These are phyloP conservation scores for Cheilosia pagana DNA, from an alignment of 2,888 invertebrate genomes.

Conservation along the genomic window DNA sequence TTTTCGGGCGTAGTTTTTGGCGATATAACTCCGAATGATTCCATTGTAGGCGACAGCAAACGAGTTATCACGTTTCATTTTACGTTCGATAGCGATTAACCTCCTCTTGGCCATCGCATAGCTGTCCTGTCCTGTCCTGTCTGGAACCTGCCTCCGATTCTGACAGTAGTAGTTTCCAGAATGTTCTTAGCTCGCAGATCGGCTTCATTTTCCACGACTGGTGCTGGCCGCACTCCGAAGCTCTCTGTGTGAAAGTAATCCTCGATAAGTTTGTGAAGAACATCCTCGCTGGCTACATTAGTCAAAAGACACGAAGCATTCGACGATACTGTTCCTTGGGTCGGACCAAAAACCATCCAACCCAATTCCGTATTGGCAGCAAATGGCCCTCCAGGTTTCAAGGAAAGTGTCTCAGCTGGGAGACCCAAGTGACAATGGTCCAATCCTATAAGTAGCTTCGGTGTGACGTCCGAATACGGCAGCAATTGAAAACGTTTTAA, in stretches of 20 bases:
- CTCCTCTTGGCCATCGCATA: slow-evolving; percentile 12
- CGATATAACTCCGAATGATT: neutral
- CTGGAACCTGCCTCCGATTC: slow-evolving; percentile 5
- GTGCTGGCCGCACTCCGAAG: slow-evolving; percentile 21
- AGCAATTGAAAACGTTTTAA: slow-evolving; percentile 13
- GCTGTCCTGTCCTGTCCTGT: slow-evolving; percentile 17
- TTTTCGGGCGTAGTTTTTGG: slow-evolving; percentile 58
- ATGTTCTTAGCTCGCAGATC: slow-evolving; percentile 8
- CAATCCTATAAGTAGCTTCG: slow-evolving; percentile 51
- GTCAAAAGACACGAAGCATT: slow-evolving; percentile 18
- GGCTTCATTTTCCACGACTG: slow-evolving; percentile 49
- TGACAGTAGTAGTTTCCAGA: slow-evolving; percentile 1
- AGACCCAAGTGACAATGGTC: slow-evolving; percentile 60
- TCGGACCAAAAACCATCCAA: slow-evolving; percentile 44
- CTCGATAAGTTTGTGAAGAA: slow-evolving; percentile 16
- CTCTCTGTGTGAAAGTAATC: slow-evolving; percentile 25
- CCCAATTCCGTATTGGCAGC: slow-evolving; percentile 54
- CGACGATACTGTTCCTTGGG: slow-evolving; percentile 1
- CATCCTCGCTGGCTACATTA: slow-evolving; percentile 15
- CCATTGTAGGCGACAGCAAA: slow-evolving; percentile 10
- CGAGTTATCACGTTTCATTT: slow-evolving; percentile 15
- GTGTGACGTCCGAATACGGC: slow-evolving; percentile 39
- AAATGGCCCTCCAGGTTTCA: slow-evolving; percentile 30
- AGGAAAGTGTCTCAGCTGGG: slow-evolving; percentile 29
- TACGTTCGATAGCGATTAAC: neutral